Evolutionary conservation across 2,113 vertebrate species (phyloP), one percentile per base, ranked within the genome.

Genomic region (Menura novaehollandiae): DNA sequence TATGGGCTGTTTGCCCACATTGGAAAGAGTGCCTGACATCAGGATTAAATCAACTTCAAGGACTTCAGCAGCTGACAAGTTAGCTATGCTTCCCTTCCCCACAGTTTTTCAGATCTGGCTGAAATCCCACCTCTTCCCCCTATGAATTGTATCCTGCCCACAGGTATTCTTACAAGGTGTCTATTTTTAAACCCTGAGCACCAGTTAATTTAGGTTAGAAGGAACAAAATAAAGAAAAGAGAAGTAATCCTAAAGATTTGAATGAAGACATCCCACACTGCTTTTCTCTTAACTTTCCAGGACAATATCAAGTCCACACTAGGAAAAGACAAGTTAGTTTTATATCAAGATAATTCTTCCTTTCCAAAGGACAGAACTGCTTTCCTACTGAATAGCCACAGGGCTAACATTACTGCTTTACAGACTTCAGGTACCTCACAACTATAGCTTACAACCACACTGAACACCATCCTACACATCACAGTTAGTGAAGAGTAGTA

Each of bases 1-100:
- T 91, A 80, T 72, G 86, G 96, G 97, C 97, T 73, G 79, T 32
- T 93, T 93, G 98, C 97, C 98, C 86, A 37, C 23, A 19, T 13
- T 76, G 58, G 67, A 84, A 80, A 24, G 41, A 66, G 35, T 22
- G 88, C 85, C 91, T 93, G 91, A 93, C 94, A 92, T 88, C 74
- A 89, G 88, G 94, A 93, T 86, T 95, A 71, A 92, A 95, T 85
- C 88, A 95, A 18, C 94, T 80, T 88, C n/a, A 90, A 85, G 63
- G 91, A 68, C 46, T 55, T 93, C 64, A 37, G 41, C 56, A 92
- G 58, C 62, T 53, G 64, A 58, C 32, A 68, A 96, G 66, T 78
- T 73, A 91, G 62, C 56, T 78, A 3, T 51, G 47, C 37, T 91
- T 85, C 55, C 41, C 15, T 77, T 64, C 60, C 46, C 56, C 52